Conservation (phyloP, 2,113 vertebrate species). For the Cyphomyrus plagiostoma region DNA sequence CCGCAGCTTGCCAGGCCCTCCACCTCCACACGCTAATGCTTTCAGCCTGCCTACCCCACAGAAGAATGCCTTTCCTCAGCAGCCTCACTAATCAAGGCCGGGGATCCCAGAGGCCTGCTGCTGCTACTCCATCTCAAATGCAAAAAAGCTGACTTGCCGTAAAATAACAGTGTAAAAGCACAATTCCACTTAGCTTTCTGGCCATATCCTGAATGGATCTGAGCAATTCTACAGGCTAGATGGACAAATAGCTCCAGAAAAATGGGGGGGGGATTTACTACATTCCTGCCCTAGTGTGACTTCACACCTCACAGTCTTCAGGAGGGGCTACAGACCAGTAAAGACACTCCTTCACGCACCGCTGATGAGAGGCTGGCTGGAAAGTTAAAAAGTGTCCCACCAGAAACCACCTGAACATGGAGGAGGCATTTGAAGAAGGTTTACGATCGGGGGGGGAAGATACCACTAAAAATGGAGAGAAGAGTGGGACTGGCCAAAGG, state of each 20-base stretch:
- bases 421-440: not conserved
- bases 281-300: not conserved
- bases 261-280: not conserved
- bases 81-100: constrained; percentile 15
- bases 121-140: not conserved
- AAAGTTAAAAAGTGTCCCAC: constrained; percentile 2
- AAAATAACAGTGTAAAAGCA: not conserved
- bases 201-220: not conserved
- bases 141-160: not conserved
- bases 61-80: constrained; percentile 12
- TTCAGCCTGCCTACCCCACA: not conserved
- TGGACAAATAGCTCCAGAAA: not conserved
- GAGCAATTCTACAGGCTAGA: not conserved
- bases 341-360: not conserved
- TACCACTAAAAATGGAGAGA: not conserved
- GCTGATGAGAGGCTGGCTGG: not conserved
- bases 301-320: not conserved
- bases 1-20: not conserved
- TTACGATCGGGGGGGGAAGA: not conserved
- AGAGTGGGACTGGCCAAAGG: not conserved
- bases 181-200: not conserved
- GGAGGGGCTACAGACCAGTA: not conserved
- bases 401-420: not conserved
- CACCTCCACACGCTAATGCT: constrained; percentile 2
- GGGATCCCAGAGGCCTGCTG: constrained; percentile 7